Evolutionary conservation across 2,888 invertebrate genomes (phyloP).

Genomic region (Pogonocherus hispidulus): DNA sequence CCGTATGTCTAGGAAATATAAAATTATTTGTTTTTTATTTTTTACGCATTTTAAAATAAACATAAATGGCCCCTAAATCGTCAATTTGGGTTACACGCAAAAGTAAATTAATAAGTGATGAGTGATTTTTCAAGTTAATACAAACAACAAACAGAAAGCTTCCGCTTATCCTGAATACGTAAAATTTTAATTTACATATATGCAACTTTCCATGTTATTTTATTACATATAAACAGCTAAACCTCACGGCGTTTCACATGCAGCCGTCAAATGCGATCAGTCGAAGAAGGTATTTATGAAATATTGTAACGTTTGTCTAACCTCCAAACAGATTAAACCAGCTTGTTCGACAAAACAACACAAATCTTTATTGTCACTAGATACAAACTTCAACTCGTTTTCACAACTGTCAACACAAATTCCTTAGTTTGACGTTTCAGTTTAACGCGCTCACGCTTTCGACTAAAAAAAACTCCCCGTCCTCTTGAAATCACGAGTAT

Average conservation of each 20-base stretch:
- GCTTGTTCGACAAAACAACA: too few species aligned
- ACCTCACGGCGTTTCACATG: background rate
- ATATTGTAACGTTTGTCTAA: too few species aligned
- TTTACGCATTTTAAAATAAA: background rate
- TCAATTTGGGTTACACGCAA: background rate
- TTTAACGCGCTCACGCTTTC: too few species aligned
- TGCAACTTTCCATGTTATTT: slow-evolving; percentile 16
- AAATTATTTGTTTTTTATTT: too few species aligned
- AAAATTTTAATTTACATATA: slow-evolving; percentile 9
- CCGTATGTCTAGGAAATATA: too few species aligned
- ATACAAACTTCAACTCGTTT: too few species aligned
- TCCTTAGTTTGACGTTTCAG: too few species aligned
- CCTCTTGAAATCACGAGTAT: too few species aligned
- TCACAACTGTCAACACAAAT: too few species aligned
- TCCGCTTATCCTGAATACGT: slow-evolving; percentile 21
- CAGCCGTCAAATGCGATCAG: background rate
- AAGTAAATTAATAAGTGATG: slow-evolving; percentile 15
- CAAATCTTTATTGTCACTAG: too few species aligned
- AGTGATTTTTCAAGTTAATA: background rate
- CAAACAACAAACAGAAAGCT: slow-evolving; percentile 5
- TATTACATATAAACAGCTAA: slow-evolving; percentile 4
- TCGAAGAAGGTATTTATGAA: background rate
- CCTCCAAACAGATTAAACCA: too few species aligned
- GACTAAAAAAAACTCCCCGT: too few species aligned
- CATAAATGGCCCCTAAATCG: background rate